Evolutionary conservation across 1,140 invertebrate species (phyloP), one percentile per base, ranked within the genome.

Genomic region (Drosophila kikkawai): DNA sequence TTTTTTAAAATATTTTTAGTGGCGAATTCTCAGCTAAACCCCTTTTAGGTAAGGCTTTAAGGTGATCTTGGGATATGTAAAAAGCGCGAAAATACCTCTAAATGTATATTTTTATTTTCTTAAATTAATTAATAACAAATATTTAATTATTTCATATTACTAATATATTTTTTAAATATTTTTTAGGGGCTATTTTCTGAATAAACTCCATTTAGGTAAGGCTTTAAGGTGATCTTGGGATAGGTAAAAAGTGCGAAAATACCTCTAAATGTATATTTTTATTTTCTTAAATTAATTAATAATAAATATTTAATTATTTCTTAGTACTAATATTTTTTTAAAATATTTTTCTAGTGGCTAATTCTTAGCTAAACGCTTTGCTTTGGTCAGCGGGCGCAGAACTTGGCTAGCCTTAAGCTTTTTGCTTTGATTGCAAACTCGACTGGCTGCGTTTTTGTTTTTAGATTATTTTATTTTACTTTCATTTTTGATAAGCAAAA

Each of bases 381-480:
- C 7, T 22, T 32, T 44, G 37, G 19, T 15, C 61, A 36, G 37
- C 47, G 61, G 67, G 63, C 63, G 64, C 9, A 45, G 32, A 68
- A 68, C 63, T 37, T 8, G 67, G 48, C 67, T 70, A 70, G 19
- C 0, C 45, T n/a, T 1, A 39, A 79, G 61, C 79, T 80, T 80
- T 81, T 47, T 51, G 47, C 51, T 53, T 75, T 82, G 66, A 71
- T 71, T 82, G 69, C 66, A 51, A 79, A 86, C 82, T 82, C 61
- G 68, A 48, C 53, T 86, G 76, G 26, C 50, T 26, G 13, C 45
- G 15, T 56, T 47, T 13, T 45, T 7, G 32, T 3, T 37, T 22
- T 6, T 22, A 0, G 22, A 17, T 48, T 8, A 48, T 13, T n/a
- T 15, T 26, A 57, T 37, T 12, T 6, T n/a, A 26, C 7, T 39